phyloP scores from a whole-genome alignment of 2,797 vertebrate genomes.

The Oryzias dopingdopingensis region DNA sequence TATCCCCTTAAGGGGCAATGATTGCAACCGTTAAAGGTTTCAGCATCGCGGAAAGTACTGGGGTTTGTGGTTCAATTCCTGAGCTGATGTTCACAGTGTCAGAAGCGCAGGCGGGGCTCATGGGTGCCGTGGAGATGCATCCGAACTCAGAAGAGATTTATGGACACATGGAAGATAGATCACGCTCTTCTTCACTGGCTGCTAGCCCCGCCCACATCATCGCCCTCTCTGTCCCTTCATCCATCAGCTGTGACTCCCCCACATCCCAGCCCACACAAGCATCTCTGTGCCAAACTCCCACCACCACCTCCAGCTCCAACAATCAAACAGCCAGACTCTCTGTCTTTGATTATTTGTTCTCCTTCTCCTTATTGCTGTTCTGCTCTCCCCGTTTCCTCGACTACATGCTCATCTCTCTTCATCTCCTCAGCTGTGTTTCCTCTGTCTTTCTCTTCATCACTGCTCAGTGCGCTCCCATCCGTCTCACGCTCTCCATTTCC shows the following conservation, averaged over 20 bases:
- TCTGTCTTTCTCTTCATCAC: conserved; percentile 20
- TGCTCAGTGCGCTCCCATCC: conserved; percentile 7
- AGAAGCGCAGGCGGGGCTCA: conserved; percentile 17
- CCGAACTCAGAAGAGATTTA: too few relatives aligned
- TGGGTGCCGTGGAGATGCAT: too few relatives aligned
- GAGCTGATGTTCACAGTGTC: conserved; percentile 6
- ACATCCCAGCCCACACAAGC: not conserved
- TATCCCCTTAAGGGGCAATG: conserved; percentile 5
- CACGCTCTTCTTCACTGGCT: conserved; percentile 22
- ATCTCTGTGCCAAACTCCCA: conserved; percentile 23
- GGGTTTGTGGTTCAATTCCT: conserved; percentile 17
- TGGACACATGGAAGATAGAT: conserved; percentile 14
- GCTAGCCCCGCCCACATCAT: conserved; percentile 7
- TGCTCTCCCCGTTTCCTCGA: conserved; percentile 1
- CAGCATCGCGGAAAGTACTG: not conserved
- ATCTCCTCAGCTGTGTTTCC: not conserved
- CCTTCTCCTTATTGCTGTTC: conserved; percentile 14
- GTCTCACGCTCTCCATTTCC: conserved; percentile 8
- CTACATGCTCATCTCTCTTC: conserved; percentile 28
- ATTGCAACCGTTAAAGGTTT: conserved; percentile 13
- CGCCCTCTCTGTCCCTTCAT: conserved; percentile 27
- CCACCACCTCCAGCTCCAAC: conserved; percentile 20
- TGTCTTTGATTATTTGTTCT: conserved; percentile 7
- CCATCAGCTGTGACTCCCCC: conserved; percentile 35
- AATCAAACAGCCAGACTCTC: conserved; percentile 18